Percentiles rank a stretch among this genome's conserved stretches.
phyloP scores from a whole-genome alignment of 2,888 invertebrate genomes.

The Lycaena phlaeas region DNA sequence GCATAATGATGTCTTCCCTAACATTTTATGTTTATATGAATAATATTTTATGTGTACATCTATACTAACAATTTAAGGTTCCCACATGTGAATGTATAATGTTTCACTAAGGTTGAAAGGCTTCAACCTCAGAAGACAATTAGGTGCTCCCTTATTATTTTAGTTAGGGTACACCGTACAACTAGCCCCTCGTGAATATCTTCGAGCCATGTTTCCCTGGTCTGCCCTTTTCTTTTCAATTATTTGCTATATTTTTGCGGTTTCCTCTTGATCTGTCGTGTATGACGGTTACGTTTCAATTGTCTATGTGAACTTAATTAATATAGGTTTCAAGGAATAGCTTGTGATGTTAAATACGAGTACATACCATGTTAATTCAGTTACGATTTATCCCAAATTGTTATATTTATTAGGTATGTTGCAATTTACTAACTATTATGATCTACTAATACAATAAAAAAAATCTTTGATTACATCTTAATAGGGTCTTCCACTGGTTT shows the following conservation, averaged over 20 bases:
- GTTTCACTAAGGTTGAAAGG: constrained; percentile 7
- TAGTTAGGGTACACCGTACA: constrained; percentile 11
- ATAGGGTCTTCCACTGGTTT: too few relatives aligned
- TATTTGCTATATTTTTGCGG: constrained; percentile 66
- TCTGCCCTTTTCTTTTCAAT: constrained; percentile 41
- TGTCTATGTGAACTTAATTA: constrained; percentile 51
- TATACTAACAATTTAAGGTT: background rate
- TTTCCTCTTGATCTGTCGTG: constrained; percentile 63
- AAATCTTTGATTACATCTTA: too few relatives aligned
- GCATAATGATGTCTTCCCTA: constrained; percentile 54
- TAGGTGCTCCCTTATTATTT: constrained; percentile 12
- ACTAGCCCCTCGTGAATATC: constrained; percentile 16
- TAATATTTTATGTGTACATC: background rate
- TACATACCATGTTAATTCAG: too few relatives aligned
- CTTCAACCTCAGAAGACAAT: constrained; percentile 6
- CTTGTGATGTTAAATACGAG: too few relatives aligned
- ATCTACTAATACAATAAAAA: too few relatives aligned
- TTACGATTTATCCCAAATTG: too few relatives aligned
- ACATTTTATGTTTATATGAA: background rate
- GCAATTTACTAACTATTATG: too few relatives aligned
- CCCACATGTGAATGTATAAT: constrained; percentile 4
- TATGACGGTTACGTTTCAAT: constrained; percentile 67
- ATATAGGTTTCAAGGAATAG: constrained; percentile 30
- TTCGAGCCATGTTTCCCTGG: constrained; percentile 21
- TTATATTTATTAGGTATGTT: too few relatives aligned